These are phyloP conservation scores for Chloroceryle amazona DNA, from an alignment of 2,797 vertebrate species.

Conservation along the genomic window DNA sequence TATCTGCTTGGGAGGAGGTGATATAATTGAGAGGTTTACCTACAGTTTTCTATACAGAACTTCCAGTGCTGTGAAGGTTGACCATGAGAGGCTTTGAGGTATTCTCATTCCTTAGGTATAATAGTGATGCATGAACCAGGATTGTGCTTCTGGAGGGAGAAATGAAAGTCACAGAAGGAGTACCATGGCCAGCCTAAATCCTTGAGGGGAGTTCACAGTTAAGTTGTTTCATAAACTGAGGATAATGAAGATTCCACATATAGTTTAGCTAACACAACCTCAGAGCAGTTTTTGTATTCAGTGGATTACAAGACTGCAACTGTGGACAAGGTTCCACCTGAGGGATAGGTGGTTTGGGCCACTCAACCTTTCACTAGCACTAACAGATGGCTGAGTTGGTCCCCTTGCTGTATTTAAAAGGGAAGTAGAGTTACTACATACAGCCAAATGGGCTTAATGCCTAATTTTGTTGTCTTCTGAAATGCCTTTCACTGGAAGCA, in stretches of 20 bases:
- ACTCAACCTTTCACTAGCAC: not conserved
- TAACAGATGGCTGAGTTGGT: not conserved
- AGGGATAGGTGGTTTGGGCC: not conserved
- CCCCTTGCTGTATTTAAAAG: not conserved
- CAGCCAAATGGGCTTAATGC: not conserved
- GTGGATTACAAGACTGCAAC: not conserved
- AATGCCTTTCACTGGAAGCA: not conserved
- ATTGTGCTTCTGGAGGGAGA: not conserved
- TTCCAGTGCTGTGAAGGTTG: not conserved
- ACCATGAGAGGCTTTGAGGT: not conserved
- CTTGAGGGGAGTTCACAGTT: not conserved
- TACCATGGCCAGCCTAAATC: not conserved
- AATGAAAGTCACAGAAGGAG: not conserved
- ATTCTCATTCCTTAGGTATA: not conserved
- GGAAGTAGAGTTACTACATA: not conserved
- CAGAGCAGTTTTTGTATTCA: not conserved
- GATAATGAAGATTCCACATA: accelerated
- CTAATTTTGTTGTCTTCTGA: not conserved
- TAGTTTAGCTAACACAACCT: not conserved
- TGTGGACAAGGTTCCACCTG: not conserved
- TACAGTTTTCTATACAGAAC: not conserved
- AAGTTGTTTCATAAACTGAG: not conserved
- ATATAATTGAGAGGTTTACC: not conserved
- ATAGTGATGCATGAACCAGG: not conserved
- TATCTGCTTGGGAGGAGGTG: not conserved